Evolutionary conservation across 2,113 vertebrate species (phyloP).

Genomic region (Thamnophis sirtalis): DNA sequence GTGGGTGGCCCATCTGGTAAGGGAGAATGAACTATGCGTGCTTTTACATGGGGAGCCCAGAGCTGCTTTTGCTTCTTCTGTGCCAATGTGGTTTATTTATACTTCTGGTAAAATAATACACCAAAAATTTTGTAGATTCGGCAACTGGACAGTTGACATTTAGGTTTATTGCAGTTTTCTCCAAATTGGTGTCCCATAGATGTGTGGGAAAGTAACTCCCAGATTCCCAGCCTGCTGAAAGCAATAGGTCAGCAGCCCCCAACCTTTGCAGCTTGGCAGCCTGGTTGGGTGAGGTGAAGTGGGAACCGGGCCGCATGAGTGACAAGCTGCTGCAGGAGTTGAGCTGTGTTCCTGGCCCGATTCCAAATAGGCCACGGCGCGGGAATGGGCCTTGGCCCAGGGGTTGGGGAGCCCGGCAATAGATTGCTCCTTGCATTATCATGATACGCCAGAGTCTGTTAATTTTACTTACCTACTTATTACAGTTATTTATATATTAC

Average conservation of each 20-base stretch:
- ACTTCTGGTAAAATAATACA: too few species aligned
- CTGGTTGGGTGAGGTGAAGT: background rate
- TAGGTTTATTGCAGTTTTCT: background rate
- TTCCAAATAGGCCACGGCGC: background rate
- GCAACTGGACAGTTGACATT: too few species aligned
- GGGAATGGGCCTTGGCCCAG: background rate
- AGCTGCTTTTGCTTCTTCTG: too few species aligned
- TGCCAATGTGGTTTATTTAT: too few species aligned
- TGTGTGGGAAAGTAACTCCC: background rate
- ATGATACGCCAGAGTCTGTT: background rate
- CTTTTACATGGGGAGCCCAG: too few species aligned
- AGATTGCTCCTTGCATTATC: background rate
- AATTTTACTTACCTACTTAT: background rate
- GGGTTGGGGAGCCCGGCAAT: background rate
- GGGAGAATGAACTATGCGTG: too few species aligned
- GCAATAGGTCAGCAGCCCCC: background rate
- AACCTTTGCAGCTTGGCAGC: background rate
- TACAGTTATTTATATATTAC: background rate
- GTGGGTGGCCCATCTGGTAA: too few species aligned
- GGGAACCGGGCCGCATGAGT: background rate
- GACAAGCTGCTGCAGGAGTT: background rate
- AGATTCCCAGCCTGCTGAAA: background rate
- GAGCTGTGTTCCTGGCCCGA: background rate
- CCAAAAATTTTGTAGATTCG: too few species aligned
- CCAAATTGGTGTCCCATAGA: background rate